A percentile compares a stretch with the other conserved stretches of the same genome.
Conservation (phyloP, 2,797 vertebrate genomes). For the Protonibea diacanthus region DNA sequence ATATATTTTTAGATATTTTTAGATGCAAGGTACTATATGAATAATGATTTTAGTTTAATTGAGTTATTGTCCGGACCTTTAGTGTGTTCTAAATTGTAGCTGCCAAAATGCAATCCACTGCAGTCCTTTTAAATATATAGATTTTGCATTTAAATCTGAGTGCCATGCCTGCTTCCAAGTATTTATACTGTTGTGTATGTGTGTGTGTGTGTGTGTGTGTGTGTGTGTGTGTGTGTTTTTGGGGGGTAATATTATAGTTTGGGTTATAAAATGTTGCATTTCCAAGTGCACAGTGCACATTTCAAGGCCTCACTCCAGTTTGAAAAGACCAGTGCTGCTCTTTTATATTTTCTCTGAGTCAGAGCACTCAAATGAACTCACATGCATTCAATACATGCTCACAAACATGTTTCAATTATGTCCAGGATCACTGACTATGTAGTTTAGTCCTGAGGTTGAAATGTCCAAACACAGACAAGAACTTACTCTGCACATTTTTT, state of each 20-base stretch:
- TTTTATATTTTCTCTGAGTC: constrained; percentile 10
- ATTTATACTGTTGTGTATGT: constrained; percentile 11
- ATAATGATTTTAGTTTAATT: neutral
- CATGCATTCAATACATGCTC: constrained; percentile 23
- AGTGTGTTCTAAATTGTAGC: constrained; percentile 7
- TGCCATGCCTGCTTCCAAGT: neutral
- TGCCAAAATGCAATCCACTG: constrained; percentile 32
- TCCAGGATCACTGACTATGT: constrained; percentile 38
- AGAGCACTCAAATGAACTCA: constrained; percentile 10
- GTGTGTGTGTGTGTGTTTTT: constrained; percentile 17
- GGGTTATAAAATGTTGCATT: neutral
- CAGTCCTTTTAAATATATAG: constrained; percentile 39
- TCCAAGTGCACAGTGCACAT: constrained; percentile 5
- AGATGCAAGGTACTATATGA: too few relatives aligned
- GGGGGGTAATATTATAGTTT: neutral
- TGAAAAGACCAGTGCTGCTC: constrained; percentile 20
- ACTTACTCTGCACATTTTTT: constrained; percentile 42
- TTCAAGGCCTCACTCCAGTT: constrained; percentile 3
- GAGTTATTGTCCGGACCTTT: constrained; percentile 22
- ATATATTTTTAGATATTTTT: too few relatives aligned
- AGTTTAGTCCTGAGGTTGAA: constrained; percentile 43
- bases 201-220: constrained; percentile 20
- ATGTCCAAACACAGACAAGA: constrained; percentile 34
- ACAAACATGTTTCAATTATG: constrained; percentile 41
- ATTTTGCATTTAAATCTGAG: constrained; percentile 46